Conservation (phyloP, 2,888 invertebrate genomes). For the Drosophila anceps region DNA sequence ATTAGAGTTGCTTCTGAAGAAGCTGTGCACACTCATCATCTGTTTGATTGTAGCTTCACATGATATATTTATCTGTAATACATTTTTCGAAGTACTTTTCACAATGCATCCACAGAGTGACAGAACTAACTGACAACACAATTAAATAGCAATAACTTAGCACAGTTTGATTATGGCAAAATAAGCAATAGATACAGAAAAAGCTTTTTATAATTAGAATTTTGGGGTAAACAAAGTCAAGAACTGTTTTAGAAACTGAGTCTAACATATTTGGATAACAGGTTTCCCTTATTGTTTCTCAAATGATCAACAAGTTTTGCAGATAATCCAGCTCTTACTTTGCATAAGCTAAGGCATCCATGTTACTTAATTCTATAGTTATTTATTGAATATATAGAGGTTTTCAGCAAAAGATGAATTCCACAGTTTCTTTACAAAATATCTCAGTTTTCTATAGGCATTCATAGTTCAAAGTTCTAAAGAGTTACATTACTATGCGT, state of each 20-base stretch:
- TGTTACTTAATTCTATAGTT: neutral
- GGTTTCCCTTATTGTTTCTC: neutral
- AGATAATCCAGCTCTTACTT: neutral
- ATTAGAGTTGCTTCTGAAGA: neutral
- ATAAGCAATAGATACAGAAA: neutral
- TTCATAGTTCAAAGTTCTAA: neutral
- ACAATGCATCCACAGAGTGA: neutral
- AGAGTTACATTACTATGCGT: neutral
- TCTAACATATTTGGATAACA: neutral
- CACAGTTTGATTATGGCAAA: neutral
- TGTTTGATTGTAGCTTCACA: neutral
- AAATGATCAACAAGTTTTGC: neutral
- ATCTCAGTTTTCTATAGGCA: neutral
- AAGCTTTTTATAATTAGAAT: neutral
- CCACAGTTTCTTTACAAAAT: neutral
- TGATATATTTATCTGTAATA: neutral
- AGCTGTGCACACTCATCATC: neutral
- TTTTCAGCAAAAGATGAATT: neutral
- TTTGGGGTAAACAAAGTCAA: neutral
- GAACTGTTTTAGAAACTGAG: neutral
- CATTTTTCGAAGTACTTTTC: conserved; percentile 11
- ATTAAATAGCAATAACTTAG: neutral
- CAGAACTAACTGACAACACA: conserved; percentile 7
- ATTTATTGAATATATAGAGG: neutral
- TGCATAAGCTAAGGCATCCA: neutral